Base-by-base conservation (phyloP, 2,797 vertebrate species). In the Melanotaenia pygmaea region DNA sequence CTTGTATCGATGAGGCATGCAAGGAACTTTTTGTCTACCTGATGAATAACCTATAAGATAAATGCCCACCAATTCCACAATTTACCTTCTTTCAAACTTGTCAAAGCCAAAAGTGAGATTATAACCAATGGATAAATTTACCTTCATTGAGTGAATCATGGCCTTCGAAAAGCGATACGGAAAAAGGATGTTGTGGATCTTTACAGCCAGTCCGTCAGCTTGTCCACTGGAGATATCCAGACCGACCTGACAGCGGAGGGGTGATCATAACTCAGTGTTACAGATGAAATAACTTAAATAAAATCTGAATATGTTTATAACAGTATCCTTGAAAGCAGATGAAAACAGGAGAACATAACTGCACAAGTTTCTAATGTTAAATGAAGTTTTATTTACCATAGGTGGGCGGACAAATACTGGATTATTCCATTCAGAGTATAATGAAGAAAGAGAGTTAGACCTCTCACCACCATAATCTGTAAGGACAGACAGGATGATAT, bases 1-100 rank as follows among this genome's bases (percentile, higher is more conserved):
- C 90, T 94, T 28, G 97, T 96, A 77, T 95, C 94, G 83, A 99
- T 96, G 72, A 99, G 93, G 88, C 97, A 98, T 8, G 95, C 97
- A 0, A 98, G 96, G 82, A 99, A 99, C 92, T 99, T 99, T 89
- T 95, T 97, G 91, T 99, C 98, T 86, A 99, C 98, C 92, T 99
- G 98, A 91, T 96, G 93, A 85, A 99, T 95, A 78, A 99, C 97
- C 98, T 99, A 83, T 9, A 60, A 84, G 24, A 22, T 43, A 73
- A 70, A 64, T 37, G 22, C 12, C 63, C 12, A 51, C 22, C 10
- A 64, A 35, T 45, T 32, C 75, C 7, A 66, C n/a, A 4, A 35
- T 14, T 51, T 18, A 5, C 54, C n/a, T 54, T 12, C 6, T 8
- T 5, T 26, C 2, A 34, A 4, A 66, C 56, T 34, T 59, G 16